Base-by-base conservation (phyloP, 2,888 invertebrate genomes). In the Plagiodera versicolora region DNA sequence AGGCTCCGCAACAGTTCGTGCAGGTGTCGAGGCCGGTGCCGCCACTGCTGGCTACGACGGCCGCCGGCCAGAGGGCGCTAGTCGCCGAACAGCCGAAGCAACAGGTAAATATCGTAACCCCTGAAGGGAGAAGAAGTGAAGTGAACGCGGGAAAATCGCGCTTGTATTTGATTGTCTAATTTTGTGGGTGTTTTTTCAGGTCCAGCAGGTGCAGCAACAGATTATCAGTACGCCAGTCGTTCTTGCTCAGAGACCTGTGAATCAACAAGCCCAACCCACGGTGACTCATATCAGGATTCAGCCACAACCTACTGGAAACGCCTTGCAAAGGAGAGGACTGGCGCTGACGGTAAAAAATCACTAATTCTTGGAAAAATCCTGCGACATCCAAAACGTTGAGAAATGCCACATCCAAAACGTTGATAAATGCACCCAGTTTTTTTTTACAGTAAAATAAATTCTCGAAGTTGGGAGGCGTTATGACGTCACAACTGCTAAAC, bases 311-410 rank as follows among this genome's bases (percentile, higher is more conserved):
- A 77, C 83, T 1, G 77, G 81, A 1, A 84, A 82, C 67, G 81
- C 87, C 58, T 77, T 81, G 58, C 85, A 86, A 73, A 80, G 89
- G 63, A 82, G 88, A 69, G 88, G 89, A 35, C 79, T 89, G 3
- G 89, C 89, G n/a, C 85, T 90, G 24, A 89, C 89, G 79, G 89
- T 89, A 75, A 77, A 76, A 71, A 57, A n/a, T n/a, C n/a, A n/a
- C n/a, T n/a, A n/a, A n/a, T n/a, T n/a, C n/a, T n/a, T n/a, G n/a
- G n/a, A n/a, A n/a, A n/a, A n/a, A n/a, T n/a, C n/a, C n/a, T n/a
- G n/a, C n/a, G n/a, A n/a, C n/a, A n/a, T n/a, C n/a, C n/a, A n/a
- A n/a, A n/a, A n/a, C n/a, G n/a, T n/a, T n/a, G n/a, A n/a, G n/a
- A n/a, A n/a, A n/a, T n/a, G n/a, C n/a, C n/a, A n/a, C n/a, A n/a